Percentiles rank a stretch among this genome's conserved stretches.
phyloP scores from a whole-genome alignment of 2,888 invertebrate genomes.

The Hypolimnas misippus region DNA sequence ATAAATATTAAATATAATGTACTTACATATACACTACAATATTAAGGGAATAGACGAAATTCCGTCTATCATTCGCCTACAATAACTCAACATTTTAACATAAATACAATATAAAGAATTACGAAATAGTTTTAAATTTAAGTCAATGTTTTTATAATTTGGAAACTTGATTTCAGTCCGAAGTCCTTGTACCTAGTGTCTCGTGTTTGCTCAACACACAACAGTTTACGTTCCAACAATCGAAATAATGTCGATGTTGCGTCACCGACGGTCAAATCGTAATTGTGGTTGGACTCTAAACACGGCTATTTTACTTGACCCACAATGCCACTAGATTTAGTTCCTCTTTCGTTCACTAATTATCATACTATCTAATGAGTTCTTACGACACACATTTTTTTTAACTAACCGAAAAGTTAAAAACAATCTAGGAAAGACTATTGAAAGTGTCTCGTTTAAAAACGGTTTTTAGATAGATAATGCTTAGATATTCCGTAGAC shows the following conservation, averaged over 20 bases:
- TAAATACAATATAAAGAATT: too few relatives aligned
- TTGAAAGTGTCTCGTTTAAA: too few relatives aligned
- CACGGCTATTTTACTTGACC: conserved; percentile 30
- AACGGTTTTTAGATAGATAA: too few relatives aligned
- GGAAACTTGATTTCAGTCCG: conserved; percentile 19
- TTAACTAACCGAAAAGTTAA: background rate
- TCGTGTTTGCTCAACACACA: conserved; percentile 35
- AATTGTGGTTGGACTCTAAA: conserved; percentile 43
- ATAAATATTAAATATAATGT: too few relatives aligned
- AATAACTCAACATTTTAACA: background rate
- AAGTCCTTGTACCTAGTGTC: conserved; percentile 34
- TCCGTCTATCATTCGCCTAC: too few relatives aligned
- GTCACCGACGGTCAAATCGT: conserved; percentile 40
- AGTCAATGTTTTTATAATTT: conserved; percentile 9
- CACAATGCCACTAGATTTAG: conserved; percentile 21
- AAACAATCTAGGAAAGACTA: too few relatives aligned
- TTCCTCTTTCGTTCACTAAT: conserved; percentile 28
- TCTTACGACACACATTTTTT: conserved; percentile 1
- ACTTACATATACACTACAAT: too few relatives aligned
- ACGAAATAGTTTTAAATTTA: background rate
- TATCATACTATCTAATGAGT: conserved; percentile 16
- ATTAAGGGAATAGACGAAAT: too few relatives aligned
- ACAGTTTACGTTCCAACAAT: conserved; percentile 41
- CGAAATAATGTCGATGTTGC: conserved; percentile 45
- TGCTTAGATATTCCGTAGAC: too few relatives aligned